Conservation (phyloP, 1,140 invertebrate genomes). For the Listronotus oregonensis region DNA sequence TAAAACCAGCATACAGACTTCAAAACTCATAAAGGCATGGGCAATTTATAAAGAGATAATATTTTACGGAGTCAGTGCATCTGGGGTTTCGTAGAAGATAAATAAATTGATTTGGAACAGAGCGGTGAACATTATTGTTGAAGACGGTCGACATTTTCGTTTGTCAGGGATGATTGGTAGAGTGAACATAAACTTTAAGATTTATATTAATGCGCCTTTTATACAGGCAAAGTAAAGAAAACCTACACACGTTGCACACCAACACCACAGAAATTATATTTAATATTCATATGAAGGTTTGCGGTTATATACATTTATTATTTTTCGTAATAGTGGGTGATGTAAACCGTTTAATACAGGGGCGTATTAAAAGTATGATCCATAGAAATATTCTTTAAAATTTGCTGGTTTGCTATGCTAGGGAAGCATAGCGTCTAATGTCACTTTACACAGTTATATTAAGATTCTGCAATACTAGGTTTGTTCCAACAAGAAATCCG, state of each 20-base stretch:
- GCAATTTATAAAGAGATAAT: conserved; percentile 30
- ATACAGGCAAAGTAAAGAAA: conserved; percentile 34
- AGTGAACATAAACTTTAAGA: conserved; percentile 41
- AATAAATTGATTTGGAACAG: conserved; percentile 34
- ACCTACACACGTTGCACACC: conserved; percentile 36
- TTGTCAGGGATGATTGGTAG: conserved; percentile 44
- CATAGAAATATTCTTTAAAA: too few relatives aligned
- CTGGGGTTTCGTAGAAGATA: conserved; percentile 30
- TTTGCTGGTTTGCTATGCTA: too few relatives aligned
- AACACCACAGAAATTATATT: conserved; percentile 25
- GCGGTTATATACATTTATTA: conserved; percentile 6
- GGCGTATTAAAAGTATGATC: too few relatives aligned
- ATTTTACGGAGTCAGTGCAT: conserved; percentile 29
- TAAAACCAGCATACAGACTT: conserved; percentile 4
- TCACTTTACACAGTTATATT: too few relatives aligned
- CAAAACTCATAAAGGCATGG: conserved; percentile 16
- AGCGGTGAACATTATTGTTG: conserved; percentile 40
- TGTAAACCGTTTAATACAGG: too few relatives aligned
- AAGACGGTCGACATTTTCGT: conserved; percentile 44
- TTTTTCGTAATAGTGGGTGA: neutral
- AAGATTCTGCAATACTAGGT: too few relatives aligned
- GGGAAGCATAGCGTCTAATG: too few relatives aligned
- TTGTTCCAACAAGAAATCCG: too few relatives aligned
- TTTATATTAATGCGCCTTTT: conserved; percentile 40
- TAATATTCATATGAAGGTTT: conserved; percentile 9